Evolutionary conservation across 2,888 invertebrate genomes (phyloP), one percentile per base, ranked within the genome.

Genomic region (Salticus scenicus): DNA sequence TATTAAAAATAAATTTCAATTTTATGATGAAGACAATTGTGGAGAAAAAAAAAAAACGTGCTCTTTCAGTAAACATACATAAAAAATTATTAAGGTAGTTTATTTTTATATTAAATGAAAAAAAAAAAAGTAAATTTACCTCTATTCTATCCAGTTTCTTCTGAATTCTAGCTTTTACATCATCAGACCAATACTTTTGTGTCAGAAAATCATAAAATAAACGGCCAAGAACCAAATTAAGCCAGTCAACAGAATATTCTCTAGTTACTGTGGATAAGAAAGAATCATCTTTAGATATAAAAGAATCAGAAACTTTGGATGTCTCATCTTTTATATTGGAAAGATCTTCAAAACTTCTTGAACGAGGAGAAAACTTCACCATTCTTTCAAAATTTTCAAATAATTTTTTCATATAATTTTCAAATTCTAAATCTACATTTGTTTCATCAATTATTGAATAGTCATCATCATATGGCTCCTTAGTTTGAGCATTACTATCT

Each of bases 141-240:
- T 95, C 96, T 88, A 98, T 95, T 83, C 96, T 95, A 83, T 94
- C 94, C 0, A 98, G 92, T 92, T 97, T 98, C 90, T 94, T 94
- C 92, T 98, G 96, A 90, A 97, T 95, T 90, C 94, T 94, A 74
- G 94, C 94, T 90, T 94, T 94, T 47, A 97, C 93, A 87, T 94
- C 93, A 81, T 92, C 92, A 51, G 94, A 94, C 92, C 95, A 95
- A 86, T 92, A 91, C 1, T 94, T 93, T 90, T 96, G 95, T 41
- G 94, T 93, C 90, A 96, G 94, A 90, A 96, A 94, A 91, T 98
- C 97, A 91, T 94, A 97, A 89, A 96, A 93, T 47, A 97, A 91
- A 72, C 97, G 92, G 41, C 95, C 95, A 30, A 96, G 89, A 83
- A 96, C 90, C n/a, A 95, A 94, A 92, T 97, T 97, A 88, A 96